Evolutionary conservation across 2,888 invertebrate genomes (phyloP).

Genomic region (Griposia aprilina): DNA sequence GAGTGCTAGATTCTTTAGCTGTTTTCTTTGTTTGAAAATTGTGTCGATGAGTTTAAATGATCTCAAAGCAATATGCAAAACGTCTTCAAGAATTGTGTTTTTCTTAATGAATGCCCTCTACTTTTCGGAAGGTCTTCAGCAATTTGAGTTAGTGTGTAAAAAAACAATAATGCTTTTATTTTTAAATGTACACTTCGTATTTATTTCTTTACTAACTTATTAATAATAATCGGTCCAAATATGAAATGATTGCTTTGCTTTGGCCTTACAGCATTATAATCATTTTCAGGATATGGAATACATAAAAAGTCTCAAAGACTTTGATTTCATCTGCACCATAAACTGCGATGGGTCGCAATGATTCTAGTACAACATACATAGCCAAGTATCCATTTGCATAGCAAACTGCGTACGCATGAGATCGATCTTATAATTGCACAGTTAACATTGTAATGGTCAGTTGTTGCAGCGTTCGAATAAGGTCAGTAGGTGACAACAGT

Average conservation of each 20-base stretch:
- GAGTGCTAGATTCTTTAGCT: constrained; percentile 32
- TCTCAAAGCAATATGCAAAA: background rate
- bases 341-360: background rate
- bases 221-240: background rate
- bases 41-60: constrained; percentile 6
- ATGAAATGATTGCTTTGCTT: background rate
- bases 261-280: no score
- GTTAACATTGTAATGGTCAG: constrained; percentile 14
- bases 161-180: background rate
- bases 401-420: constrained; percentile 33
- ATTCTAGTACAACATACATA: constrained; percentile 3
- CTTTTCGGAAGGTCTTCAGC: no score
- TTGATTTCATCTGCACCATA: background rate
- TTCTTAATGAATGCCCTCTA: background rate
- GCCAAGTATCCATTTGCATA: constrained; percentile 16
- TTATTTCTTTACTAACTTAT: no score
- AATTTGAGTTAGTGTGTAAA: background rate
- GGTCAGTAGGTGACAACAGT: constrained; percentile 46
- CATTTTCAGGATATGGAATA: background rate
- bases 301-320: background rate
- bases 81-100: background rate
- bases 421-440: constrained; percentile 55
- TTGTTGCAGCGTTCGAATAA: constrained; percentile 37
- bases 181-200: background rate
- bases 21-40: constrained; percentile 24